Evolutionary conservation across 1,140 invertebrate species (phyloP).

Genomic region (Nixonia krombeini): DNA sequence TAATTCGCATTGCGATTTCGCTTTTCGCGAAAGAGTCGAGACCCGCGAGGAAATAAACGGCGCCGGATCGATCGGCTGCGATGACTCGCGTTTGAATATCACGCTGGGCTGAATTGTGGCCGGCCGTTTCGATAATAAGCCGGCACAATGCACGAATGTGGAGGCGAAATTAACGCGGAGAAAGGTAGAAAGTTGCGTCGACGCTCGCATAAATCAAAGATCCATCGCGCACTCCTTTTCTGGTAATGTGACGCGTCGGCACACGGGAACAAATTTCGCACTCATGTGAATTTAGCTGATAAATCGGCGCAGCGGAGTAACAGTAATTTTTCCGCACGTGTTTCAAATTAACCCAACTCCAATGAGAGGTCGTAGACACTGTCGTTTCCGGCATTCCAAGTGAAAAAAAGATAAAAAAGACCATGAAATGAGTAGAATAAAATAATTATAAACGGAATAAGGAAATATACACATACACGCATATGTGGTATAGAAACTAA

Average conservation of each 20-base stretch:
- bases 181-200: constrained; percentile 35
- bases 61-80: background rate
- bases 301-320: too few species aligned
- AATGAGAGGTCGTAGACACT: too few species aligned
- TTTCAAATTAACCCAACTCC: too few species aligned
- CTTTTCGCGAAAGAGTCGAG: too few species aligned
- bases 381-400: too few species aligned
- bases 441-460: too few species aligned
- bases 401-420: background rate
- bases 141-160: background rate
- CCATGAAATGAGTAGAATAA: too few species aligned
- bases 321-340: too few species aligned
- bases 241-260: constrained; percentile 3
- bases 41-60: background rate
- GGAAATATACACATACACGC: too few species aligned
- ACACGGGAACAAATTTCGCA: background rate
- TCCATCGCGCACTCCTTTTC: constrained; percentile 27
- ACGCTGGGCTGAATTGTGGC: constrained; percentile 10
- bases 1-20: too few species aligned
- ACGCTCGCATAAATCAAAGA: constrained; percentile 28
- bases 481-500: too few species aligned
- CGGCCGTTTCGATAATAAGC: constrained; percentile 2
- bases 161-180: constrained; percentile 23
- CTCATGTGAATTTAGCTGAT: background rate
- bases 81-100: constrained; percentile 4